These are phyloP conservation scores for Stictonetta naevosa DNA, from an alignment of 2,113 vertebrate species.

Conservation along the genomic window DNA sequence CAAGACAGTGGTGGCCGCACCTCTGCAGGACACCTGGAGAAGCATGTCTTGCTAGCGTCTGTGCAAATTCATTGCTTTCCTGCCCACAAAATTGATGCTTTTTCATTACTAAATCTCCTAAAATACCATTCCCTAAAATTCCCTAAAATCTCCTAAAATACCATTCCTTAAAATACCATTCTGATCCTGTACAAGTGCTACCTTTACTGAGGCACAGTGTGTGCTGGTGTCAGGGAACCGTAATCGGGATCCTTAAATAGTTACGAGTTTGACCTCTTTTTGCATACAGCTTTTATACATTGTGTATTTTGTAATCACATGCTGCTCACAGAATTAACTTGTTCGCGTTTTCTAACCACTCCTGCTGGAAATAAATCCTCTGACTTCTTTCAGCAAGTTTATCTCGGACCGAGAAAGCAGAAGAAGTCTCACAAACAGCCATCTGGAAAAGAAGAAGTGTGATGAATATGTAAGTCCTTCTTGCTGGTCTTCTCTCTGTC, in stretches of 20 bases:
- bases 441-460: constrained; percentile 82
- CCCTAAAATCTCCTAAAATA: background rate
- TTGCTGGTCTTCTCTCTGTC: background rate
- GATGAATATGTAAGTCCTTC: constrained; percentile 81
- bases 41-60: background rate
- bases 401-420: constrained; percentile 83
- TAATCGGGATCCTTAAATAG: background rate
- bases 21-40: background rate
- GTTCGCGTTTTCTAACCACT: background rate
- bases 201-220: background rate
- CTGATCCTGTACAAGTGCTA: background rate
- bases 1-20: background rate
- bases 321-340: background rate
- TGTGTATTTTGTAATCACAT: background rate
- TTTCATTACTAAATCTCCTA: background rate
- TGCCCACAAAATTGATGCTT: background rate
- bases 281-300: background rate
- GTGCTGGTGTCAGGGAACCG: background rate
- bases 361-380: constrained; percentile 26
- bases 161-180: background rate
- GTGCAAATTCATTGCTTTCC: background rate
- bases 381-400: constrained; percentile 80
- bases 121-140: background rate
- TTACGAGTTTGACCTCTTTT: background rate
- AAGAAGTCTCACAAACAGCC: constrained; percentile 82